phyloP scores from a whole-genome alignment of 2,888 invertebrate genomes.

The Macropis europaea region DNA sequence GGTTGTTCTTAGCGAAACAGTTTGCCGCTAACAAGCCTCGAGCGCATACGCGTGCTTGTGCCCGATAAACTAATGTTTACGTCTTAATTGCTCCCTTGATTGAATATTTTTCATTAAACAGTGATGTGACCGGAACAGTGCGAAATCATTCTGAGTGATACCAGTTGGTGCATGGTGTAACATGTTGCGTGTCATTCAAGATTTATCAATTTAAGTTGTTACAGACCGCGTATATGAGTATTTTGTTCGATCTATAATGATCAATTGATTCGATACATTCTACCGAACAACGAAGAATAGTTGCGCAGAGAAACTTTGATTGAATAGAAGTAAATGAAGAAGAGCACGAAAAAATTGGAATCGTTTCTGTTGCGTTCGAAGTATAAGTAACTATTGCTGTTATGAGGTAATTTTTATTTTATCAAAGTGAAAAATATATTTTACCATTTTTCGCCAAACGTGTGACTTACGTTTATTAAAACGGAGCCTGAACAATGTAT shows the following conservation, averaged over 20 bases:
- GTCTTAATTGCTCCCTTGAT: neutral
- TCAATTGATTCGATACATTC: too few relatives aligned
- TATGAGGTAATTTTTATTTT: neutral
- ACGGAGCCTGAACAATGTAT: neutral
- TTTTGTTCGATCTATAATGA: too few relatives aligned
- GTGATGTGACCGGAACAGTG: too few relatives aligned
- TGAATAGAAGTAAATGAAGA: too few relatives aligned
- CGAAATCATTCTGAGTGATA: too few relatives aligned
- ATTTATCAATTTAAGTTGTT: too few relatives aligned
- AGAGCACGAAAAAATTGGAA: neutral
- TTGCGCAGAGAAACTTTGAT: too few relatives aligned
- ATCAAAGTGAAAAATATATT: neutral
- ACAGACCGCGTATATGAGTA: too few relatives aligned
- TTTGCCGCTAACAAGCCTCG: constrained; percentile 68
- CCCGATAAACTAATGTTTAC: neutral
- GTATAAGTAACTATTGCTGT: neutral
- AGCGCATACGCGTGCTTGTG: constrained; percentile 55
- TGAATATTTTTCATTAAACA: neutral
- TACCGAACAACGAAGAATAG: too few relatives aligned
- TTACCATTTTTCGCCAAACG: neutral
- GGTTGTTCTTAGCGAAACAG: constrained; percentile 59
- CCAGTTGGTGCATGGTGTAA: too few relatives aligned
- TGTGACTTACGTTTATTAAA: neutral
- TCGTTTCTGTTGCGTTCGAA: neutral
- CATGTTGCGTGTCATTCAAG: too few relatives aligned